phyloP scores from a whole-genome alignment of 2,888 invertebrate species.

The Petrolisthes cinctipes region DNA sequence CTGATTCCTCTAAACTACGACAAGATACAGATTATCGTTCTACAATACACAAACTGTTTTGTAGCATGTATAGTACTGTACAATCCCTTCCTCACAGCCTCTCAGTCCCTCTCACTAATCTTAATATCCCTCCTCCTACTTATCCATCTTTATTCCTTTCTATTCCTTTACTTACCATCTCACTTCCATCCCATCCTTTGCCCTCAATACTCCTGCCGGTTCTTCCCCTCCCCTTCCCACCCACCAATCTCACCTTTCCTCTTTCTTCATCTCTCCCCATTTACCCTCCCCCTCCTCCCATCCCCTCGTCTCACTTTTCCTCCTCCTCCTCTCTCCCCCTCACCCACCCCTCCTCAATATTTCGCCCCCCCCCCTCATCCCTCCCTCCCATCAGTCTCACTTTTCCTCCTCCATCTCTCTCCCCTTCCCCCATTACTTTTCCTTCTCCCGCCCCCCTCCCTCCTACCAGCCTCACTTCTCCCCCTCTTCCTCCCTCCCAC shows the following conservation, averaged over 20 bases:
- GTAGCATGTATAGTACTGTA: too few relatives aligned
- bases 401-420: neutral
- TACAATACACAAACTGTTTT: too few relatives aligned
- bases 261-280: neutral
- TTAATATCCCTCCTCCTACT: neutral
- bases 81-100: too few relatives aligned
- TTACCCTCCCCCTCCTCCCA: neutral
- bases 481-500: conserved; percentile 8
- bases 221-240: neutral
- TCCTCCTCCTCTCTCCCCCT: neutral
- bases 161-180: neutral
- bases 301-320: neutral
- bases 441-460: neutral
- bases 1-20: too few relatives aligned
- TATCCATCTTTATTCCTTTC: neutral
- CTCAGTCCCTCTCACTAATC: too few relatives aligned
- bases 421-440: neutral
- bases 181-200: neutral
- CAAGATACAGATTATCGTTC: too few relatives aligned
- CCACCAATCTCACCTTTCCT: neutral
- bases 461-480: neutral
- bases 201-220: neutral
- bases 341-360: neutral
- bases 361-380: neutral
- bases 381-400: neutral